phyloP scores from a whole-genome alignment of 92 coral and sea anemone species.

The Meandrina meandrites region DNA sequence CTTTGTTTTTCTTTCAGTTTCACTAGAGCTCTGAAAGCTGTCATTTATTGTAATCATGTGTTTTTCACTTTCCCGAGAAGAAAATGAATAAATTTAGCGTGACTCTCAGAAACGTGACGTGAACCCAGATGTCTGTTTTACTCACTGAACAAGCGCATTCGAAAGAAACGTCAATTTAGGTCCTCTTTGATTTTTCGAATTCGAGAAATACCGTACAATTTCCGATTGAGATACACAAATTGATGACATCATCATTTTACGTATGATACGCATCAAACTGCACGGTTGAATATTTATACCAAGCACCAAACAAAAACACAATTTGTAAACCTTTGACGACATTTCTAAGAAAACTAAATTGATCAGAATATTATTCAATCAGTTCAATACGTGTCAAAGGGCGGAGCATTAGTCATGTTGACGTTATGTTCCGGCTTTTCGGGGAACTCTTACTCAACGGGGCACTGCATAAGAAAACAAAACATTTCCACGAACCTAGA shows the following conservation, averaged over 20 bases:
- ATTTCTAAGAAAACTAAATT: too few species aligned
- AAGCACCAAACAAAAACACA: not conserved
- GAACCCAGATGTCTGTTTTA: not conserved
- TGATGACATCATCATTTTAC: too few species aligned
- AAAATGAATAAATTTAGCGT: not conserved
- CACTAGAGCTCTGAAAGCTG: not conserved
- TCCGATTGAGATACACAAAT: too few species aligned
- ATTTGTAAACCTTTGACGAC: too few species aligned
- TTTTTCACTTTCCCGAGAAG: not conserved
- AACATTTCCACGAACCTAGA: not conserved
- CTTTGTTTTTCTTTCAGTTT: not conserved
- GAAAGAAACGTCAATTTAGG: too few species aligned
- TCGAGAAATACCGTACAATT: too few species aligned
- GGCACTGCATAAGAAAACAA: not conserved
- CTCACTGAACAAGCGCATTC: not conserved
- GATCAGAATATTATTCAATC: too few species aligned
- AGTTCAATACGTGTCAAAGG: not conserved
- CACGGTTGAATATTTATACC: too few species aligned
- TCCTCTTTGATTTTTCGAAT: too few species aligned
- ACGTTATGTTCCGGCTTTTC: conserved; percentile 20
- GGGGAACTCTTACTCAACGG: not conserved
- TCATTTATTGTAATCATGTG: not conserved
- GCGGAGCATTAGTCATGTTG: not conserved
- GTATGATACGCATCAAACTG: too few species aligned
- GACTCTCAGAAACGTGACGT: not conserved